Evolutionary conservation across 2,113 vertebrate genomes (phyloP), one percentile per base, ranked within the genome.

Genomic region (Ophiodon elongatus): DNA sequence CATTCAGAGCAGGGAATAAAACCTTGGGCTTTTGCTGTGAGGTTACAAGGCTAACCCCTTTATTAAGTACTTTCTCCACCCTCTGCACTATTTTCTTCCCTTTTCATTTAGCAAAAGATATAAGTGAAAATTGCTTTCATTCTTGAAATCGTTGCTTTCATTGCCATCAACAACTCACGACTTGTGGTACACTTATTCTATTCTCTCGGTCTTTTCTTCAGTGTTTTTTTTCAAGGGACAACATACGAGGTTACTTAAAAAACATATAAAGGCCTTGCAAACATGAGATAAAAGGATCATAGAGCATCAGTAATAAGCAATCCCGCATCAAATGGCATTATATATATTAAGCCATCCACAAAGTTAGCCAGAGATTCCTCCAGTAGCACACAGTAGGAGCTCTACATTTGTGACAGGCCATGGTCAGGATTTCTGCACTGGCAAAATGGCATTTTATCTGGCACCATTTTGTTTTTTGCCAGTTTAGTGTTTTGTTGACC

Each of bases 321-420:
- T 64, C 35, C 45, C 37, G 68, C 39, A 84, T 82, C 69, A 80
- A 59, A 77, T 67, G 43, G 54, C 65, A 75, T 82, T 69, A 63
- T 64, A 68, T 37, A 79, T 57, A 54, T 56, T n/a, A 2, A 63
- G 43, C 17, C 67, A 66, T 70, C 39, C 45, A 17, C 57, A 70
- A 17, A 56, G 59, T 62, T 67, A 25, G 27, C 50, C 54, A 66
- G 64, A 81, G 52, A 47, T 84, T 67, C 25, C 67, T 78, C 15
- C 69, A 74, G 21, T 75, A 41, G 21, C 27, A 60, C 11, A 52
- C 25, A 88, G 43, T 7, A 68, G n/a, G 19, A 5, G 31, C 11
- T 76, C 65, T 35, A 8, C 5, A 54, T 65, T 15, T 35, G 54
- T 47, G 13, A 41, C 68, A 13, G 37, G 31, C 9, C 25, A 71